These are phyloP conservation scores for Galago senegalensis DNA, from an alignment of 2,797 vertebrate genomes.

Conservation along the genomic window DNA sequence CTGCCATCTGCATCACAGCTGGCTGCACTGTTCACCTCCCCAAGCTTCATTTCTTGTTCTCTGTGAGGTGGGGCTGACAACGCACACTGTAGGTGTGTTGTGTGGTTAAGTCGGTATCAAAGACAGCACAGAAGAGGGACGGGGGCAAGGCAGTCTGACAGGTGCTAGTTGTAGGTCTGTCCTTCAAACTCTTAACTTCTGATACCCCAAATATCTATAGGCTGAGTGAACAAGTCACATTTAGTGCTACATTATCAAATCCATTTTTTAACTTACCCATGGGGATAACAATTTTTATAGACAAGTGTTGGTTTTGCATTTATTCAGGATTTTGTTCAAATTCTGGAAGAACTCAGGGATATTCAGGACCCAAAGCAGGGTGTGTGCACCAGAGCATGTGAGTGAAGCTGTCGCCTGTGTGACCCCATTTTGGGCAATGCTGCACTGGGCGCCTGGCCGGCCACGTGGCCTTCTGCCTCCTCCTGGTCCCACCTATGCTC, in stretches of 20 bases:
- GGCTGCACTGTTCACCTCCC: accelerated
- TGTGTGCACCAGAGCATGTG: too few relatives aligned
- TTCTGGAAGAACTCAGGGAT: neutral
- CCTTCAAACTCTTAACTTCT: neutral
- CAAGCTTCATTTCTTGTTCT: neutral
- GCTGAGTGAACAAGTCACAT: neutral
- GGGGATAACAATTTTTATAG: neutral
- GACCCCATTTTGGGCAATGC: neutral
- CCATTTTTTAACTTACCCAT: neutral
- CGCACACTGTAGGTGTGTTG: accelerated
- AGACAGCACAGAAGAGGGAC: neutral
- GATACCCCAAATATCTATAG: too few relatives aligned
- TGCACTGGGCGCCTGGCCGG: accelerated
- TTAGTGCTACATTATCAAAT: neutral
- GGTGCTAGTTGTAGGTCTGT: neutral
- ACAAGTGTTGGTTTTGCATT: neutral
- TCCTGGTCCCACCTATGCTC: too few relatives aligned
- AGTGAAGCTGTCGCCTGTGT: neutral
- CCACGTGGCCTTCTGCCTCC: neutral
- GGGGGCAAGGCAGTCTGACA: neutral
- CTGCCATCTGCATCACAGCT: neutral
- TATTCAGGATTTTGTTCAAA: neutral
- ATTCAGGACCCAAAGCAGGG: neutral
- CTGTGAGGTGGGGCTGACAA: neutral
- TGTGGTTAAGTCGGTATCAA: too few relatives aligned